Evolutionary conservation across 2,797 vertebrate genomes (phyloP), one percentile per base, ranked within the genome.

Genomic region (Coracias cyanogaster): DNA sequence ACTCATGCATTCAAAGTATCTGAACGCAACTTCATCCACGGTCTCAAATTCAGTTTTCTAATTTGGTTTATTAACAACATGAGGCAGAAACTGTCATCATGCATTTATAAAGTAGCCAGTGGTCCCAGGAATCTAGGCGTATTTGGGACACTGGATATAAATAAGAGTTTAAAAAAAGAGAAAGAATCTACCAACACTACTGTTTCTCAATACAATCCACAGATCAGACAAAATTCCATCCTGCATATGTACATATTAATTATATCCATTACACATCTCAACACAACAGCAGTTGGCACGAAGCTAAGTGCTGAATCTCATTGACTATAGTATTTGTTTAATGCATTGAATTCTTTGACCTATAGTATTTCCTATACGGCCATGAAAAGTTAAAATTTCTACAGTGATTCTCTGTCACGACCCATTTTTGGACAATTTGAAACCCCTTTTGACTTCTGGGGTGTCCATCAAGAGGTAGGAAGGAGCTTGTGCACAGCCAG

Each of bases 31-130:
- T 49, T 46, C 80, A 90, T 24, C 80, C 83, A 48, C 3, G 4
- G 62, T 43, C 66, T 90, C 90, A 37, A 9, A 37, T 79, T 86
- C 31, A 33, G 16, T 60, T 82, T 90, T 84, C 90, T 80, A 73
- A 80, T 82, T 82, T 51, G 41, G 60, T 66, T 92, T 70, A 52
- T 57, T 81, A 90, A 62, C 0, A 0, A 74, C 2, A 1, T 0
- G 2, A 72, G 70, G 72, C 43, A 72, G 76, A 54, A 95, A 6
- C 17, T 45, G 58, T 41, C 86, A 65, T 12, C 12, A 1, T 5
- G 20, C 29, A 46, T 69, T 85, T 58, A 25, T 29, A 11, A 43
- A 66, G 55, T 1, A 90, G 46, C 55, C 67, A 58, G 55, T 7
- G 46, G 60, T 86, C 31, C 31, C 48, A 77, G 60, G 54, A 88